Conservation (phyloP, 2,113 vertebrate genomes). For the Oryzias melastigma region DNA sequence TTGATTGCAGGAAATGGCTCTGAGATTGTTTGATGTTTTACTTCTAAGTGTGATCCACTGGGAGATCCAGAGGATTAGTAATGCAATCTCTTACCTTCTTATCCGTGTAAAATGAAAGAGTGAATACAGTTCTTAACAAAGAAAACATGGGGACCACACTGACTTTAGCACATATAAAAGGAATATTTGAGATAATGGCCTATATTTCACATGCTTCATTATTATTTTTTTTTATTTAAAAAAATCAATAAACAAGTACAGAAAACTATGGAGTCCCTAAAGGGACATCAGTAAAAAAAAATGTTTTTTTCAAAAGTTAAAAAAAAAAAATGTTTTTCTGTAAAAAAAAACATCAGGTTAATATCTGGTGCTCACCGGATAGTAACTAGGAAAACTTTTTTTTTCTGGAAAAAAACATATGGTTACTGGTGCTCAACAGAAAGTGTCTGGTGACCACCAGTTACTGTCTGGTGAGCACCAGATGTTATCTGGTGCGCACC, state of each 20-base stretch:
- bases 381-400: too few species aligned
- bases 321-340: too few species aligned
- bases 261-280: not conserved
- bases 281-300: too few species aligned
- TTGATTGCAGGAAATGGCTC: conserved; percentile 79
- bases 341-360: too few species aligned
- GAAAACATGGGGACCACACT: conserved; percentile 51
- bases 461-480: too few species aligned
- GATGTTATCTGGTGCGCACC: too few species aligned
- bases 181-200: conserved; percentile 72
- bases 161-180: conserved; percentile 55
- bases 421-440: too few species aligned
- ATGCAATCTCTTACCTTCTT: conserved; percentile 66
- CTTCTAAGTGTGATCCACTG: conserved; percentile 60
- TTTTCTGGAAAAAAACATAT: too few species aligned
- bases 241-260: conserved; percentile 72
- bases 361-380: too few species aligned
- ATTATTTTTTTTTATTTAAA: conserved; percentile 44
- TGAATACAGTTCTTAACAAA: conserved; percentile 54
- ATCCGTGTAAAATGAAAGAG: conserved; percentile 69
- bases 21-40: conserved; percentile 68
- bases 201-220: conserved; percentile 66
- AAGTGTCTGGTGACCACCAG: too few species aligned
- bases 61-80: conserved; percentile 51
- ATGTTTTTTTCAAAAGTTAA: too few species aligned